These are phyloP conservation scores for Uropsilus gracilis DNA, from an alignment of 2,113 vertebrate genomes.

Conservation along the genomic window DNA sequence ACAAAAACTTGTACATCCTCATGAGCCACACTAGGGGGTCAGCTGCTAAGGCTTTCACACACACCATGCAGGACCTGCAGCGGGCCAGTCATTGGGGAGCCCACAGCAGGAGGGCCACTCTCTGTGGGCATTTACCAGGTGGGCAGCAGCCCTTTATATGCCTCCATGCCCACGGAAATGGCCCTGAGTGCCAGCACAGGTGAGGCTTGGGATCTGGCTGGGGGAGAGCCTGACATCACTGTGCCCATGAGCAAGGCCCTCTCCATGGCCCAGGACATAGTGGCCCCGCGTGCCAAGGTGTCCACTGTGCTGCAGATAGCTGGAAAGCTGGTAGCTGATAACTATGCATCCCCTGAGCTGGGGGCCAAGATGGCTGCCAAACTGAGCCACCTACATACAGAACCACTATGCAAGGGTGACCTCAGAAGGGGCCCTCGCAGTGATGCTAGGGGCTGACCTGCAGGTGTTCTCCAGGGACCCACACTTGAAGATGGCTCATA, in stretches of 20 bases:
- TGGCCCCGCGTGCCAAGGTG: slow-evolving; percentile 88
- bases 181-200: slow-evolving; percentile 91
- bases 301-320: slow-evolving; percentile 88
- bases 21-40: slow-evolving; percentile 92
- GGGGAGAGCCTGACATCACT: slow-evolving; percentile 90
- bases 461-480: slow-evolving; percentile 90
- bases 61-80: slow-evolving; percentile 91
- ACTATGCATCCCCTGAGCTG: slow-evolving; percentile 91
- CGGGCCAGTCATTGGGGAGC: slow-evolving; percentile 91
- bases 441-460: slow-evolving; percentile 89
- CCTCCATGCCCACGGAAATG: slow-evolving; percentile 92
- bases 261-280: slow-evolving; percentile 87
- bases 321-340: slow-evolving; percentile 89
- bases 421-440: slow-evolving; percentile 88
- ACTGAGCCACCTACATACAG: slow-evolving; percentile 81
- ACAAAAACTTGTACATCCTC: slow-evolving; percentile 91
- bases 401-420: slow-evolving; percentile 86
- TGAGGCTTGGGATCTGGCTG: slow-evolving; percentile 90
- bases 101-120: slow-evolving; percentile 90
- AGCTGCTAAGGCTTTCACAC: slow-evolving; percentile 91
- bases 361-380: slow-evolving; percentile 87
- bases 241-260: slow-evolving; percentile 88
- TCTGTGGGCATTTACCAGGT: slow-evolving; percentile 91
- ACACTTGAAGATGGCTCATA: slow-evolving; percentile 88
- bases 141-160: slow-evolving; percentile 88